Percentiles rank a stretch among this genome's conserved stretches.
These are phyloP conservation scores for Nomada fabriciana DNA, from an alignment of 2,888 invertebrate species.

Conservation along the genomic window DNA sequence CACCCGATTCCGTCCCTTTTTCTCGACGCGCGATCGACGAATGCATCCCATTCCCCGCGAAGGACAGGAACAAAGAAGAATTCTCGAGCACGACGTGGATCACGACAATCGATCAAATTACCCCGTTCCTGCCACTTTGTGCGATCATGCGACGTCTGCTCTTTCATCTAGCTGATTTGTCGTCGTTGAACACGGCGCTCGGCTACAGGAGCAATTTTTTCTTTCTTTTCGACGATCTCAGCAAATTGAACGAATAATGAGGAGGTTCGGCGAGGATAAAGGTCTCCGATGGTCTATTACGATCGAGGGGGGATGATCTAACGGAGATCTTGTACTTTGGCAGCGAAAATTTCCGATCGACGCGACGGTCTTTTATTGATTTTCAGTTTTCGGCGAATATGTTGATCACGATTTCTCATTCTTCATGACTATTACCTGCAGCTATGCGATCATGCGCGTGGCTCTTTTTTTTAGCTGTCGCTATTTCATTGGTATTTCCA, in stretches of 20 bases:
- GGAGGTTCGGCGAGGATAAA: not conserved
- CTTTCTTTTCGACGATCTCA: not conserved
- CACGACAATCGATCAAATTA: conserved; percentile 52
- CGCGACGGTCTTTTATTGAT: too few relatives aligned
- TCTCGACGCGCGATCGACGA: conserved; percentile 8
- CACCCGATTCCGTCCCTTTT: conserved; percentile 4
- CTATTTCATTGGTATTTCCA: not conserved
- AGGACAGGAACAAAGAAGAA: conserved; percentile 20
- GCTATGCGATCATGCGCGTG: too few relatives aligned
- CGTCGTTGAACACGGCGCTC: not conserved
- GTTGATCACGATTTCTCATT: too few relatives aligned
- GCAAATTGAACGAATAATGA: conserved; percentile 1
- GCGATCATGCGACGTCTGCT: conserved; percentile 8
- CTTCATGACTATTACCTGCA: too few relatives aligned
- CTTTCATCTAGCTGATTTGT: conserved; percentile 5
- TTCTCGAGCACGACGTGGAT: conserved; percentile 25
- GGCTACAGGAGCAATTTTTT: conserved; percentile 8
- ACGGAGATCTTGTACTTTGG: too few relatives aligned
- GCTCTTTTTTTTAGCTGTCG: not conserved
- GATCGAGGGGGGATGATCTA: not conserved
- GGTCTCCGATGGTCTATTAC: not conserved
- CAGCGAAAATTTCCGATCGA: too few relatives aligned
- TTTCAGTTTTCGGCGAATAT: too few relatives aligned
- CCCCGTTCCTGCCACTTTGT: conserved; percentile 23
- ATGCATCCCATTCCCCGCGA: conserved; percentile 30